Percentiles rank a stretch among this genome's conserved stretches.
Evolutionary conservation across 2,888 invertebrate genomes (phyloP).

Genomic region (Xylophagus ater): DNA sequence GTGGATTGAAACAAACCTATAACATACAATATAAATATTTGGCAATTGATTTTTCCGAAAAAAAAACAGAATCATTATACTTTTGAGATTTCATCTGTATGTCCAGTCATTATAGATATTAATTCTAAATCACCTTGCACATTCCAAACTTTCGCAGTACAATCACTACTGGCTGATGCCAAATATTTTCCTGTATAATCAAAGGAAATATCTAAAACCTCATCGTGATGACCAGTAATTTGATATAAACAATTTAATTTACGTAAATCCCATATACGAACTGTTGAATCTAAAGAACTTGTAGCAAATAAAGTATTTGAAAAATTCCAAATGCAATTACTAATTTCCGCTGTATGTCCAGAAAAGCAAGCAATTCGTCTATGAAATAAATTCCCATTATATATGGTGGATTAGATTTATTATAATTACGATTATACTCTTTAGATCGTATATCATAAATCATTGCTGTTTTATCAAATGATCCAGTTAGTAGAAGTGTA

Average conservation of each 20-base stretch:
- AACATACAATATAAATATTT: conserved; percentile 11
- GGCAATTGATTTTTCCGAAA: background rate
- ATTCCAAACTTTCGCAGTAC: conserved; percentile 62
- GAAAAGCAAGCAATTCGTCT: conserved; percentile 27
- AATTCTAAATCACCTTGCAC: conserved; percentile 45
- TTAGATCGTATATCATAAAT: conserved; percentile 62
- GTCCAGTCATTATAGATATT: conserved; percentile 51
- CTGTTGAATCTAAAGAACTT: conserved; percentile 59
- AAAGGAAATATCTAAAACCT: conserved; percentile 65
- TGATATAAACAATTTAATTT: conserved; percentile 45
- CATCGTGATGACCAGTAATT: conserved; percentile 51
- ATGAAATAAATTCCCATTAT: conserved; percentile 4
- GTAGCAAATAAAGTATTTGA: conserved; percentile 54
- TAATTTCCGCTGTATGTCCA: conserved; percentile 57
- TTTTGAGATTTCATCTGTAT: conserved; percentile 58
- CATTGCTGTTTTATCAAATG: conserved; percentile 65
- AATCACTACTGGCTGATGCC: conserved; percentile 65
- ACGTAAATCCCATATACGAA: conserved; percentile 58
- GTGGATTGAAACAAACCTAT: conserved; percentile 70
- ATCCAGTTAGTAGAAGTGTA: conserved; percentile 60
- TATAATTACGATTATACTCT: conserved; percentile 37
- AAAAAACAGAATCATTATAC: conserved; percentile 27
- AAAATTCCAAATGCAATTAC: conserved; percentile 59
- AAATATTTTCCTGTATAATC: conserved; percentile 61
- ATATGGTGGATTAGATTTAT: background rate